Evolutionary conservation across 2,113 vertebrate genomes (phyloP).

Genomic region (Rhea americana): DNA sequence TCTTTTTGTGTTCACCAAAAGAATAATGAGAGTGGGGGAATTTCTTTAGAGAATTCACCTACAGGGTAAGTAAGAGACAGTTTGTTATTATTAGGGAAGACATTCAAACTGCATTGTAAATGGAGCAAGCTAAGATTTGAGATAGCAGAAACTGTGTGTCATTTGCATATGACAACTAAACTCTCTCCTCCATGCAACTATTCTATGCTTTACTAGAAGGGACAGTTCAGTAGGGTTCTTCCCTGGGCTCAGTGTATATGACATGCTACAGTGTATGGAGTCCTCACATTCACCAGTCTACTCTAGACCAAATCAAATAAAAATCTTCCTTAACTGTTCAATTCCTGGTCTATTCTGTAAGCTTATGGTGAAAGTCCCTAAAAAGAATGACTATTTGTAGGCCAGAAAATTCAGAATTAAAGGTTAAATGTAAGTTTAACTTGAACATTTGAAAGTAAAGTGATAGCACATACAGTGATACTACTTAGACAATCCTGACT

Average conservation of each 20-base stretch:
- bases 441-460: background rate
- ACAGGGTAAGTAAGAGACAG: background rate
- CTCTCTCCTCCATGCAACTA: background rate
- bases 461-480: background rate
- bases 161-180: background rate
- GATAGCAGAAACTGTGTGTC: background rate
- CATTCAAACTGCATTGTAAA: background rate
- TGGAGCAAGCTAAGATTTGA: background rate
- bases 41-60: background rate
- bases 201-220: background rate
- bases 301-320: background rate
- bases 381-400: background rate
- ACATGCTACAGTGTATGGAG: fast-evolving
- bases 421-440: background rate
- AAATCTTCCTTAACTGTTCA: background rate
- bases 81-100: background rate
- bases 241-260: background rate
- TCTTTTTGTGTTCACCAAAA: background rate
- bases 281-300: background rate
- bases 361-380: background rate
- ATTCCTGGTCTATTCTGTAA: background rate
- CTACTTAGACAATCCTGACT: background rate
- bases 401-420: background rate
- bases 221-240: background rate
- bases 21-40: background rate